Evolutionary conservation across 1,140 invertebrate species (phyloP), one percentile per base, ranked within the genome.

Genomic region (Trigoniulus corallinus): DNA sequence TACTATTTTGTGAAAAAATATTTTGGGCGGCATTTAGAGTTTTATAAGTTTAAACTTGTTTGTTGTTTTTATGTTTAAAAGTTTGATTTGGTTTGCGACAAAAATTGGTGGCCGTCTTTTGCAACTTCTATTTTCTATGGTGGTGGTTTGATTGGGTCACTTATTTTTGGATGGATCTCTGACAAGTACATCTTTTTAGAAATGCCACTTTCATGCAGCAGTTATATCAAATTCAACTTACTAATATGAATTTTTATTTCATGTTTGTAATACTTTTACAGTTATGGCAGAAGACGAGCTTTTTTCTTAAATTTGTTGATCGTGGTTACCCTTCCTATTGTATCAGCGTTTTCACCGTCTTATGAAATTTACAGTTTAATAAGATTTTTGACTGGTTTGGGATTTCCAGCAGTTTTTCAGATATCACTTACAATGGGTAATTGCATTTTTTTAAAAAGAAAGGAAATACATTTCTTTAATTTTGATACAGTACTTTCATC

Each of bases 381-480:
- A 56, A 71, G 85, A 56, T 71, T 81, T 13, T 71, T 91, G 46
- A 84, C 88, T 3, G 88, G 87, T n/a, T 64, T 89, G 1, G 87
- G 86, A 1, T 86, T 91, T 57, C 87, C 87, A 10, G 87, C 86
- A 2, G 81, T 91, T n/a, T 92, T 91, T 67, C 87, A 93, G 70
- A 88, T 92, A 64, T 87, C 88, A 2, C 92, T 91, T 60, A 91
- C 92, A 52, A 89, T 92, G 60, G 85, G 88, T 89, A 72, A 34
- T 53, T 42, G 42, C 42, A 54, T 52, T 27, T 15, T 34, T 34
- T 34, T 34, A 7, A 7, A 34, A 7, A 15, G 15, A 34, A 34
- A 15, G 15, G 15, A 7, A 34, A 7, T 34, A n/a, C n/a, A n/a
- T n/a, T n/a, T 3, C 1, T 7, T 34, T 34, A 34, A 34, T 34